Percentiles rank a stretch among this genome's conserved stretches.
These are phyloP conservation scores for Geotrupes spiniger DNA, from an alignment of 2,888 invertebrate species.

Conservation along the genomic window DNA sequence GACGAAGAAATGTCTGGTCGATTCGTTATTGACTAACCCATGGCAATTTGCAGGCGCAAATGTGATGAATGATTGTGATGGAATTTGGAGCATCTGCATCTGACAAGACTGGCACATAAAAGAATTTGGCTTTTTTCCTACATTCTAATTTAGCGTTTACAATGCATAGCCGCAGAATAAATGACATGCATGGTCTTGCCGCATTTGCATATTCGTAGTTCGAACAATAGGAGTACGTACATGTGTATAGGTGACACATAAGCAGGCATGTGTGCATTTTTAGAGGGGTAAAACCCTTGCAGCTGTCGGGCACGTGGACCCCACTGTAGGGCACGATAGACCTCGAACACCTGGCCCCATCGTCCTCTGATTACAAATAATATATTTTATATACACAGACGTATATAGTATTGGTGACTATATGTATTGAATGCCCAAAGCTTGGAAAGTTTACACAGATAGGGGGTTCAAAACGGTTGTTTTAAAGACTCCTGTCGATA, in stretches of 20 bases:
- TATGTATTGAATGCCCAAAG: not conserved
- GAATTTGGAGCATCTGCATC: too few species aligned
- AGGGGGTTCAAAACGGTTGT: not conserved
- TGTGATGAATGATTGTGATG: too few species aligned
- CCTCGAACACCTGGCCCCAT: slow-evolving; percentile 31
- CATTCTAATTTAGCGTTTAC: too few species aligned
- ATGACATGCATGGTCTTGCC: slow-evolving; percentile 11
- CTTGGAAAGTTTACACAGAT: slow-evolving; percentile 3
- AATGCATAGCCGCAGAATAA: not conserved
- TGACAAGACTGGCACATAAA: slow-evolving; percentile 5
- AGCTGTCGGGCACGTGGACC: slow-evolving; percentile 43
- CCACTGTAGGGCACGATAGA: slow-evolving; percentile 23
- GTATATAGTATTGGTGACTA: slow-evolving; percentile 13
- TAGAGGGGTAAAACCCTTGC: slow-evolving; percentile 42
- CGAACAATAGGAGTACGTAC: slow-evolving; percentile 9
- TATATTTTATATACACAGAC: slow-evolving; percentile 20
- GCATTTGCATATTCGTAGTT: slow-evolving; percentile 30
- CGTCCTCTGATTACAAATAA: slow-evolving; percentile 30
- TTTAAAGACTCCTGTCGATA: too few species aligned
- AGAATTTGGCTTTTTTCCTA: too few species aligned
- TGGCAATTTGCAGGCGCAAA: too few species aligned
- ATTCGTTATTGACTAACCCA: too few species aligned
- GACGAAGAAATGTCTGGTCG: slow-evolving; percentile 6
- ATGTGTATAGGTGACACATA: slow-evolving; percentile 40
- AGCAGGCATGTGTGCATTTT: slow-evolving; percentile 41